Evolutionary conservation across 1,140 invertebrate genomes (phyloP).

Genomic region (Probaryconus sp.): DNA sequence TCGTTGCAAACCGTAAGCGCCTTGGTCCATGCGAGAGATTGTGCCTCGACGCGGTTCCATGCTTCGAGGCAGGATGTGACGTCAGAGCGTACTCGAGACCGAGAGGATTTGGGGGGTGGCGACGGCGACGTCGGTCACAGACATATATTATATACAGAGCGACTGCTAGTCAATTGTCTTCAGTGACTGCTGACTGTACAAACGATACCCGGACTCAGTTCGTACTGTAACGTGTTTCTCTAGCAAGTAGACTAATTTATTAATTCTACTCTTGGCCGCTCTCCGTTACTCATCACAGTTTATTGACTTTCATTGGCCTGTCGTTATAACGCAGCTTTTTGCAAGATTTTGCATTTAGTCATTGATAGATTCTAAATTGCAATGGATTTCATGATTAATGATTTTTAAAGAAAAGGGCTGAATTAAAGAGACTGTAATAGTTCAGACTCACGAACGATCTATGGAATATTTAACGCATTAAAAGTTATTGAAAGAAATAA

Average conservation of each 20-base stretch:
- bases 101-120: slow-evolving; percentile 57
- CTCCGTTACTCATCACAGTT: slow-evolving; percentile 72
- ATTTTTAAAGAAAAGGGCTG: too few relatives aligned
- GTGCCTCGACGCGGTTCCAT: slow-evolving; percentile 61
- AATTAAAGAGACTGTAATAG: too few relatives aligned
- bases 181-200: slow-evolving; percentile 59
- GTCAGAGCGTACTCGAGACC: slow-evolving; percentile 70
- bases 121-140: slow-evolving; percentile 58
- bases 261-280: slow-evolving; percentile 73
- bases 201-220: slow-evolving; percentile 50
- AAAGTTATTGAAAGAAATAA: too few relatives aligned
- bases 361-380: too few relatives aligned
- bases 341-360: slow-evolving; percentile 34
- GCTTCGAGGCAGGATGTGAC: slow-evolving; percentile 72
- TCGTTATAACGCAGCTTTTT: slow-evolving; percentile 51
- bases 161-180: slow-evolving; percentile 73
- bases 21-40: slow-evolving; percentile 67
- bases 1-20: slow-evolving; percentile 66
- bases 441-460: too few relatives aligned
- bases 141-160: slow-evolving; percentile 53
- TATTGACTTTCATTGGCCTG: slow-evolving; percentile 75
- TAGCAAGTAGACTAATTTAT: slow-evolving; percentile 75
- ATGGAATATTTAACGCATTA: too few relatives aligned
- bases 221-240: slow-evolving; percentile 55
- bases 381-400: too few relatives aligned